phyloP scores from a whole-genome alignment of 2,113 vertebrate species.

The Phainopepla nitens region DNA sequence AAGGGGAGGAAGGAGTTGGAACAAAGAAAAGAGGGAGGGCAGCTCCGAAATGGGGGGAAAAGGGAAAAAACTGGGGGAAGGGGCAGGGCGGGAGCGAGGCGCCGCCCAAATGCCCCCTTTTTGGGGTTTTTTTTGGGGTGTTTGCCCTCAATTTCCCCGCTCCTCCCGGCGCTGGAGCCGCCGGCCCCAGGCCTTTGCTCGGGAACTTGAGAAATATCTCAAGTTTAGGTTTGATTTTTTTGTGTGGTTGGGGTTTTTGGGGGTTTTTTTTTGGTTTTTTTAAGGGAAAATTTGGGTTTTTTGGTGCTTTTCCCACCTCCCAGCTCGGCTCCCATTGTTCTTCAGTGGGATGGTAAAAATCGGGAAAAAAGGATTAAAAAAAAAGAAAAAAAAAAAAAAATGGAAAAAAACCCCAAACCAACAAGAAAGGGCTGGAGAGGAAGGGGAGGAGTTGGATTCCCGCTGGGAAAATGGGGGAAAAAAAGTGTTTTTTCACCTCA shows the following conservation, averaged over 20 bases:
- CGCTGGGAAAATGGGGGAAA: not conserved
- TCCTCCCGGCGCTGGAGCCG: not conserved
- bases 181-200: not conserved
- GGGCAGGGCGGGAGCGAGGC: not conserved
- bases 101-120: not conserved
- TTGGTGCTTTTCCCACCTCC: not conserved
- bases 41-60: not conserved
- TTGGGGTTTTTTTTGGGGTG: not conserved
- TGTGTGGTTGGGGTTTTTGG: too few relatives aligned
- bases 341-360: not conserved
- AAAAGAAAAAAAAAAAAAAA: too few relatives aligned
- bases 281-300: not conserved
- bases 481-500: not conserved
- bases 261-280: not conserved
- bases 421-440: not conserved
- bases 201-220: not conserved
- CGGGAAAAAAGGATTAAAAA: not conserved
- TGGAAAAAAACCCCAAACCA: not conserved
- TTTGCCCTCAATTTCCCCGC: rapidly evolving
- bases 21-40: not conserved
- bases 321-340: not conserved
- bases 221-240: not conserved
- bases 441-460: not conserved
- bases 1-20: not conserved
- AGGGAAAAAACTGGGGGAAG: not conserved